Evolutionary conservation across 2,888 invertebrate genomes (phyloP), one percentile per base, ranked within the genome.

Genomic region (Latheticus oryzae): DNA sequence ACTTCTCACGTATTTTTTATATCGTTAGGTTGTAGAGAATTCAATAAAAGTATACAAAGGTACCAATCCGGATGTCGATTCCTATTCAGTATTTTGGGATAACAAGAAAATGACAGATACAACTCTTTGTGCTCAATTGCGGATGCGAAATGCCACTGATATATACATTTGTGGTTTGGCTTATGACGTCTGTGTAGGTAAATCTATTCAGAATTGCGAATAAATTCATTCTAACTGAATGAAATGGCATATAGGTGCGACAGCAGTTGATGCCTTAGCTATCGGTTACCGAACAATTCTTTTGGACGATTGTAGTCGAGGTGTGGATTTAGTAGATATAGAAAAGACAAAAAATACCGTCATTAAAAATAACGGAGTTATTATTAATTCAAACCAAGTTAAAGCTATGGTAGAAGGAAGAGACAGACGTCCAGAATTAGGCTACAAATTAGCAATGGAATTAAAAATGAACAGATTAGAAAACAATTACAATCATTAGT

Each of bases 11-110:
- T 42, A 33, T 19, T 30, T 38, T 40, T 16, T 38, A 23, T 45
- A 23, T 48, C 50, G 72, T 15, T 75, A 89, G 89, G 80, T 93
- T 50, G 82, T 87, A 26, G 89, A 91, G 3, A 85, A 86, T 53
- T 88, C 89, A 2, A 84, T 91, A 38, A 90, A 91, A 76, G 87
- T 95, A 43, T 91, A 92, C 80, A 95, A 95, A 77, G 97, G 97
- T 26, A 93, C 91, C 1, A 92, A 95, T 79, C 90, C 97, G 0
- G 93, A 95, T 66, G 92, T 97, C 52, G 98, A 98, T 79, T 95
- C 96, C 1, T 98, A 98, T 79, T 97, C 97, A 0, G 97, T 96
- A 33, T 98, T 98, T 83, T 96, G 95, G 93, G 97, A 98, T 81
- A 98, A 98, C 80, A 92, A 93, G 80, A 94, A 93, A 78, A 81